These are phyloP conservation scores for Brenthis daphne DNA, from an alignment of 2,888 invertebrate species.

Conservation along the genomic window DNA sequence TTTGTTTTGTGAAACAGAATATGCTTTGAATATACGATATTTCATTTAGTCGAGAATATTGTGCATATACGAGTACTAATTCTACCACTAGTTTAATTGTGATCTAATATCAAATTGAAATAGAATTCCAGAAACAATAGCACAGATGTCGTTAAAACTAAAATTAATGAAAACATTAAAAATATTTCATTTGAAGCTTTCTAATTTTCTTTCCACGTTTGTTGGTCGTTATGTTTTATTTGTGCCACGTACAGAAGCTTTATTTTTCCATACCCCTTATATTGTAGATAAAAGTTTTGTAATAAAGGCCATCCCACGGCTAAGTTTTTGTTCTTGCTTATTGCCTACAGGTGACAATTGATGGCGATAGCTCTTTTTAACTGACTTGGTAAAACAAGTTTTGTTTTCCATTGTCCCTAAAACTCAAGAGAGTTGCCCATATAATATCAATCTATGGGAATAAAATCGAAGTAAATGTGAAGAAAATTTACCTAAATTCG, in stretches of 20 bases:
- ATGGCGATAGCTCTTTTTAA: slow-evolving; percentile 75
- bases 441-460: not conserved
- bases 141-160: not conserved
- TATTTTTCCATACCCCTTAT: slow-evolving; percentile 70
- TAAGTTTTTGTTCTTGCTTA: slow-evolving; percentile 69
- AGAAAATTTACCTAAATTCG: not conserved
- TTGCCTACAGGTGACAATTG: slow-evolving; percentile 79
- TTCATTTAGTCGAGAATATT: too few species aligned
- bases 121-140: too few species aligned
- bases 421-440: slow-evolving; percentile 32
- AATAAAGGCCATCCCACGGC: slow-evolving; percentile 74
- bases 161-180: slow-evolving; percentile 2
- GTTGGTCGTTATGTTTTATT: slow-evolving; percentile 63
- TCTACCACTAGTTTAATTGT: too few species aligned
- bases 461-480: not conserved
- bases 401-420: slow-evolving; percentile 37
- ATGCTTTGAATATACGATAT: too few species aligned
- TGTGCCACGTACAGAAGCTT: slow-evolving; percentile 73
- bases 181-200: slow-evolving; percentile 16
- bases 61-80: too few species aligned
- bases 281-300: slow-evolving; percentile 74
- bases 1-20: too few species aligned
- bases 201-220: slow-evolving; percentile 23
- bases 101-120: too few species aligned
- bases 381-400: slow-evolving; percentile 58